Percentiles rank a stretch among this genome's conserved stretches.
These are phyloP conservation scores for Perca flavescens DNA, from an alignment of 2,113 vertebrate species.

Conservation along the genomic window DNA sequence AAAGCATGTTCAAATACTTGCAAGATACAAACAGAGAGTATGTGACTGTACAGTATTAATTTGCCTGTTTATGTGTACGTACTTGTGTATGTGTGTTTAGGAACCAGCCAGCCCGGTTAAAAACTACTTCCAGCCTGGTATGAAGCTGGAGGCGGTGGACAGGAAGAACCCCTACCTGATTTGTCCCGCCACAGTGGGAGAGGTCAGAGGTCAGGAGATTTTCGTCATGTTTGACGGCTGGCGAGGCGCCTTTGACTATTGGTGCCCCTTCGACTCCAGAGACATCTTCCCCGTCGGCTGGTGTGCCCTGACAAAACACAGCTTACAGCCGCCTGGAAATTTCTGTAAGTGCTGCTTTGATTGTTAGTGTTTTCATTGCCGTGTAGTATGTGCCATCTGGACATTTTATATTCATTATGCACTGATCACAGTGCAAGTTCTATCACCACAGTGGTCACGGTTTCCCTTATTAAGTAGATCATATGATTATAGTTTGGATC, in stretches of 20 bases:
- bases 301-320: constrained; percentile 93
- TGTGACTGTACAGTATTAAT: neutral
- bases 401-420: neutral
- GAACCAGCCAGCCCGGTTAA: constrained; percentile 89
- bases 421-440: neutral
- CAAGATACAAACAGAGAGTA: neutral
- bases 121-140: constrained; percentile 93
- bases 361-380: neutral
- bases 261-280: constrained; percentile 95
- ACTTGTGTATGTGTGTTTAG: constrained; percentile 72
- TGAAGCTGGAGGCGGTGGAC: constrained; percentile 97
- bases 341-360: constrained; percentile 73
- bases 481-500: neutral
- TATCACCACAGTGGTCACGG: neutral
- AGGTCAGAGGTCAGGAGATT: constrained; percentile 92
- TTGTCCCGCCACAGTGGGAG: constrained; percentile 94
- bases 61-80: neutral
- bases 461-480: neutral
- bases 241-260: constrained; percentile 95
- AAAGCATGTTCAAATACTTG: neutral
- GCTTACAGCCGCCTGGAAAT: constrained; percentile 93
- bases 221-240: constrained; percentile 97
- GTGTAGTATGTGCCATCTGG: neutral
- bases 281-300: constrained; percentile 98
- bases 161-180: constrained; percentile 97